Base-by-base conservation (phyloP, 2,113 vertebrate genomes). In the Oryzias curvinotus region DNA sequence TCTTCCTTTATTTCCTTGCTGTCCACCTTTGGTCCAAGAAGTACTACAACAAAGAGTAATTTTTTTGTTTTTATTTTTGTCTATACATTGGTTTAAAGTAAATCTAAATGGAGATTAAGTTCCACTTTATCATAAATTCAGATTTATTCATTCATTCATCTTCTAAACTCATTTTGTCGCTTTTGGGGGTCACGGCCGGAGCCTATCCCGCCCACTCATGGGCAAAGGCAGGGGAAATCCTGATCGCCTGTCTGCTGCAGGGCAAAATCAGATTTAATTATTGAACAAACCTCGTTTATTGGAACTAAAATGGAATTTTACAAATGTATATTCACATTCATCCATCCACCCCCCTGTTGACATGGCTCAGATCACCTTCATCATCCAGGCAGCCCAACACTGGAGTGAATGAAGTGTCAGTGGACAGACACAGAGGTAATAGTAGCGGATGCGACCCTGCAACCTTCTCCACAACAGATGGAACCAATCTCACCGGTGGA, bases 401-500 rank as follows among this genome's bases (percentile, higher is more conserved):
- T 75, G 48, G 59, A 70, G 73, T 64, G 76, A 73, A 75, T 80
- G 56, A 80, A 78, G 80, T 80, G 68, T 87, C 70, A 78, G 21
- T 64, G 62, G 68, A 75, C 61, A 56, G 68, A 77, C 47, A 59
- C 71, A 71, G 65, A 66, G 73, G 70, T 86, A 81, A 81, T 85
- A 68, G 72, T 47, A 28, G 62, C 8, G 80, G 80, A 86, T 85
- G 70, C 78, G 81, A 88, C 79, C 87, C 75, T 52, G 36, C 61
- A 75, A 83, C 84, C 84, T 75, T 80, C 77, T 73, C 63, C 57
- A 71, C 57, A 14, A 83, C 66, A 85, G 73, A 88, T 84, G 66
- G 71, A 88, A 78, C 73, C 80, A 87, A 85, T 88, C 86, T 88
- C 81, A 65, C 67, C 65, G 50, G 56, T 61, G 55, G 5, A n/a